Base-by-base conservation (phyloP, 30 jellyfish, hydroid and myxozoan genomes). In the Turritopsis dohrnii region DNA sequence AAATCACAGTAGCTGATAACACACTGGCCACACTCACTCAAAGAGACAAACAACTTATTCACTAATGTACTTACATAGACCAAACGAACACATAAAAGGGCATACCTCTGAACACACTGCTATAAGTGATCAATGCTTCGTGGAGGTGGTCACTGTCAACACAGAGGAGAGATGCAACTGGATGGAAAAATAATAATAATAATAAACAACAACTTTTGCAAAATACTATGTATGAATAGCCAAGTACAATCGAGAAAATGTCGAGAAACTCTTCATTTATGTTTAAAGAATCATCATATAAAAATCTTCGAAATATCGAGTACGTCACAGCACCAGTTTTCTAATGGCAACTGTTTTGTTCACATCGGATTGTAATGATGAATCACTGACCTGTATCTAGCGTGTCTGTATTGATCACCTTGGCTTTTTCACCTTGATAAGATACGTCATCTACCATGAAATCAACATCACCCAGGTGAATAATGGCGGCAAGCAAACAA, bases 401-500 rank as follows among this genome's bases (percentile, higher is more conserved):
- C 16, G 95, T 86, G 29, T 88, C 87, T 21, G 77, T 21, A 52
- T 83, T 88, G 28, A 72, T 65, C 28, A 93, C 90, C 41, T 85
- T 79, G 41, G 96, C 83, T 93, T 88, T 89, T 77, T 93, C 98
- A 20, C 98, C 96, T 74, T 88, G 92, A 65, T 93, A 95, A 79
- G 82, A 86, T 26, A 84, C 66, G 27, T 88, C 96, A 82, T 93
- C 98, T 1, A 65, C 79, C 17, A 76, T 81, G 86, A 93, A 89
- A 31, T 88, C 96, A 17, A 93, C 79, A 76, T 93, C 98, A 8
- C 98, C 98, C 54, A 93, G 71, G 71, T 93, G 98, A 29, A 93
- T 93, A 8, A 93, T 89, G n/a, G 96, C 98, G 3, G 98, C 98
- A 18, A 93, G 53, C 53, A 93, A 76, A 85, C 98, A 93, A 84